phyloP scores from a whole-genome alignment of 2,113 vertebrate species.

The Leiothrix lutea region DNA sequence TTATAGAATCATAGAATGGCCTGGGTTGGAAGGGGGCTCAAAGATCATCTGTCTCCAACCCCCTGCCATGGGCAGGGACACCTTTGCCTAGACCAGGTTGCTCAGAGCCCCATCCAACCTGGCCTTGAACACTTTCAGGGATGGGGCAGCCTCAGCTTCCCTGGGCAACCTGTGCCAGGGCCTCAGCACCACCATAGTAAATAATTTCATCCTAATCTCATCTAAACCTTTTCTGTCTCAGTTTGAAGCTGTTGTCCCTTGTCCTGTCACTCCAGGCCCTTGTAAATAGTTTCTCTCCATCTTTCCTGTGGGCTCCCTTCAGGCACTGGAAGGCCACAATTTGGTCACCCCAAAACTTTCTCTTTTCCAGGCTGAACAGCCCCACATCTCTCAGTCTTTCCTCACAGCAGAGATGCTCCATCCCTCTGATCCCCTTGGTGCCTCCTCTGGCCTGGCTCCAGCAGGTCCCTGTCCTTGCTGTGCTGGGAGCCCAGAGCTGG shows the following conservation, averaged over 20 bases:
- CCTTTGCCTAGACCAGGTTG: fast-evolving
- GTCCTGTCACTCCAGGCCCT: not conserved
- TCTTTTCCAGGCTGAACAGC: fast-evolving
- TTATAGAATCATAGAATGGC: not conserved
- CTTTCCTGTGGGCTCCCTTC: not conserved
- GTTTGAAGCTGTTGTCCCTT: not conserved
- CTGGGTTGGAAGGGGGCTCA: not conserved
- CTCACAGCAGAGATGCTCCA: not conserved
- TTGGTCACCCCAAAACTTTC: fast-evolving
- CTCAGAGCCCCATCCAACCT: not conserved
- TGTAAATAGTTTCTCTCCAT: not conserved
- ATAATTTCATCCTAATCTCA: not conserved
- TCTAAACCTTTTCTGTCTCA: not conserved
- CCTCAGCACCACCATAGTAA: not conserved
- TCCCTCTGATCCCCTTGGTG: not conserved
- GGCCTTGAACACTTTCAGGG: not conserved
- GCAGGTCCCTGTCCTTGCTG: not conserved
- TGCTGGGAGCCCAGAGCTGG: not conserved
- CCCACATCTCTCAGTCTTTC: fast-evolving
- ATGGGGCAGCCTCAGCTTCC: not conserved
- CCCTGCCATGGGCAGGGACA: not conserved
- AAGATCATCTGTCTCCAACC: not conserved
- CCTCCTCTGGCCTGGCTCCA: not conserved
- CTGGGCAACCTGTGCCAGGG: not conserved
- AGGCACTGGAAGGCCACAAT: fast-evolving